phyloP scores from a whole-genome alignment of 1,140 invertebrate genomes.

The Cydia amplana region DNA sequence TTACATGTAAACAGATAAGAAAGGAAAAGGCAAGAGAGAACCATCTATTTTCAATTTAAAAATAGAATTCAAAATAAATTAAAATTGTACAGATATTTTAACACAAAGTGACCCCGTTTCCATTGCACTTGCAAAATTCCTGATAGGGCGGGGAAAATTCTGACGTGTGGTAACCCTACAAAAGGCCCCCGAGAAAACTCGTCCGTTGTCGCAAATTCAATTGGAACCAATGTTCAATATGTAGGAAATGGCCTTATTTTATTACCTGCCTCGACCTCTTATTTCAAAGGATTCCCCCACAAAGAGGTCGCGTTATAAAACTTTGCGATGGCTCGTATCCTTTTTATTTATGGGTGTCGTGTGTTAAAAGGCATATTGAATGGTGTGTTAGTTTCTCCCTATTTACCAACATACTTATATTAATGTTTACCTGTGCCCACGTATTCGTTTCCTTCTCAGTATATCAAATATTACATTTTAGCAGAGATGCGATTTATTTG shows the following conservation, averaged over 20 bases:
- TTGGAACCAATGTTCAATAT: slow-evolving; percentile 26
- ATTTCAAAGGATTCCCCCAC: slow-evolving; percentile 22
- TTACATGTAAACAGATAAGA: too few species aligned
- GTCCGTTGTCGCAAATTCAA: slow-evolving; percentile 28
- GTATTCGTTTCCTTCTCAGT: too few species aligned
- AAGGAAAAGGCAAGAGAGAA: too few species aligned
- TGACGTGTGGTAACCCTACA: background rate
- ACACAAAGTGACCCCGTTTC: too few species aligned
- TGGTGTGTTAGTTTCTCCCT: background rate
- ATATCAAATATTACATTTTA: too few species aligned
- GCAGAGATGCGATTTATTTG: too few species aligned
- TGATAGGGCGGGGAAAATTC: too few species aligned
- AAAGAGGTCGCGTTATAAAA: slow-evolving; percentile 24
- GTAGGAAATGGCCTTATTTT: slow-evolving; percentile 26
- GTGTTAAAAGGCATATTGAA: background rate
- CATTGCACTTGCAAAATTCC: too few species aligned
- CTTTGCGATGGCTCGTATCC: slow-evolving; percentile 12
- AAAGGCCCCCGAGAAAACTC: background rate
- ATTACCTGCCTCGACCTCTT: slow-evolving; percentile 27
- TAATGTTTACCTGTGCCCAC: background rate
- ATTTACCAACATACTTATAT: background rate
- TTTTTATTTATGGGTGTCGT: slow-evolving; percentile 8
- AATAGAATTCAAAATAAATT: too few species aligned
- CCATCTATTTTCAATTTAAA: too few species aligned
- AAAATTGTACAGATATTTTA: too few species aligned